Base-by-base conservation (phyloP, 2,797 vertebrate species). In the Xerus rutilus region DNA sequence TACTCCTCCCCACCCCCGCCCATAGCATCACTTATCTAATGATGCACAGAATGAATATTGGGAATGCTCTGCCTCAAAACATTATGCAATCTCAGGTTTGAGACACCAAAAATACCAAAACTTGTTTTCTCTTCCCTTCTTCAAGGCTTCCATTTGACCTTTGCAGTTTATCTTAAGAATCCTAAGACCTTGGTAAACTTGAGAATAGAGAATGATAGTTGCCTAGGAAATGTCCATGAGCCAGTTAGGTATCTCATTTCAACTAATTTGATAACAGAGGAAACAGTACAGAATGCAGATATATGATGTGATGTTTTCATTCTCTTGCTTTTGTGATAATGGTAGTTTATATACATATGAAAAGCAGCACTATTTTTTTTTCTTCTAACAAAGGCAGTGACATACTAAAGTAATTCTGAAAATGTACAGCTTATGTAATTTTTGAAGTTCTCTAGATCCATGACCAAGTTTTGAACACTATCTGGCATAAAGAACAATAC, bases 121-220 rank as follows among this genome's bases (percentile, higher is more conserved):
- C 25, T 72, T 96, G 73, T 89, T 89, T 97, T 96, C 15, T 67
- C 54, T 82, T 92, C 86, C 14, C 47, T 86, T 91, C 43, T 62
- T 39, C 18, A 30, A 57, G 28, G 52, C 62, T 94, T 94, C 25
- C 47, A 69, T 95, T 96, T 95, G 91, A 95, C 39, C 84, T 94
- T 93, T 88, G 47, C 1, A 86, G 70, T 70, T 96, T 97, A 96
- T 97, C 97, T 96, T 78, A 96, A 94, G 93, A 97, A 97, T 97
- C 95, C 76, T 92, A 96, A 96, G 87, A 95, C 52, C 57, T 88
- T 96, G 64, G 62, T 96, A 76, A 89, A 95, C 90, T 79, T 81
- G 39, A 79, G 45, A 90, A 87, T 85, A 72, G 86, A 93, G 69
- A 95, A 85, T 59, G 77, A 76, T 64, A 32, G 94, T 76, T 96